phyloP scores from a whole-genome alignment of 2,797 vertebrate species.

The Numenius phaeopus region DNA sequence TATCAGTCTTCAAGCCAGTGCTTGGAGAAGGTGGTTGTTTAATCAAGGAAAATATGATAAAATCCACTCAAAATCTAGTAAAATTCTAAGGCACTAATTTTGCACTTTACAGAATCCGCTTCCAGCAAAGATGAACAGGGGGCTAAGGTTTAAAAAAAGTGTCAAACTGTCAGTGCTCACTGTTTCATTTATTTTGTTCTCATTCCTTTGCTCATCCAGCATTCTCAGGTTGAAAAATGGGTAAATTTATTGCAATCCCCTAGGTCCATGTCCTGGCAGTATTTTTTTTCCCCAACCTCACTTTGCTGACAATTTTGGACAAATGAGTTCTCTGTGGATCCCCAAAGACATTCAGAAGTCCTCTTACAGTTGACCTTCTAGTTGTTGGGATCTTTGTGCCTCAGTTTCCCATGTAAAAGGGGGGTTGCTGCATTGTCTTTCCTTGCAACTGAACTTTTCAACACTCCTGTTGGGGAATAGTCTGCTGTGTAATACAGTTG shows the following conservation, averaged over 20 bases:
- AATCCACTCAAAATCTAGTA: not conserved
- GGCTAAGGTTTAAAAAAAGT: not conserved
- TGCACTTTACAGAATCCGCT: not conserved
- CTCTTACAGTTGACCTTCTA: not conserved
- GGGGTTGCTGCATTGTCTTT: not conserved
- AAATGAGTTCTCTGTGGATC: not conserved
- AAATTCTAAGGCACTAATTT: not conserved
- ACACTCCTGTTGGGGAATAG: not conserved
- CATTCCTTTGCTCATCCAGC: not conserved
- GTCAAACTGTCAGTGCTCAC: not conserved
- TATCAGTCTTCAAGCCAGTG: not conserved
- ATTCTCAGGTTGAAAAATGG: not conserved
- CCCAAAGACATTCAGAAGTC: not conserved
- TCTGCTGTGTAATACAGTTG: fast-evolving
- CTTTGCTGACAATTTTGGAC: too few species aligned
- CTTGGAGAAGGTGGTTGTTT: not conserved
- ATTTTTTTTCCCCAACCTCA: too few species aligned
- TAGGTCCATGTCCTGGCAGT: not conserved
- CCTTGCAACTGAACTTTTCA: not conserved
- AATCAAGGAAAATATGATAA: not conserved
- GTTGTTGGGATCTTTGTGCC: not conserved
- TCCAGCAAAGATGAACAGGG: not conserved
- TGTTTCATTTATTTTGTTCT: not conserved
- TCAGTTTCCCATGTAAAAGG: not conserved
- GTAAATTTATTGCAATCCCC: not conserved